Base-by-base conservation (phyloP, 2,113 vertebrate genomes). In the Abramis brama region DNA sequence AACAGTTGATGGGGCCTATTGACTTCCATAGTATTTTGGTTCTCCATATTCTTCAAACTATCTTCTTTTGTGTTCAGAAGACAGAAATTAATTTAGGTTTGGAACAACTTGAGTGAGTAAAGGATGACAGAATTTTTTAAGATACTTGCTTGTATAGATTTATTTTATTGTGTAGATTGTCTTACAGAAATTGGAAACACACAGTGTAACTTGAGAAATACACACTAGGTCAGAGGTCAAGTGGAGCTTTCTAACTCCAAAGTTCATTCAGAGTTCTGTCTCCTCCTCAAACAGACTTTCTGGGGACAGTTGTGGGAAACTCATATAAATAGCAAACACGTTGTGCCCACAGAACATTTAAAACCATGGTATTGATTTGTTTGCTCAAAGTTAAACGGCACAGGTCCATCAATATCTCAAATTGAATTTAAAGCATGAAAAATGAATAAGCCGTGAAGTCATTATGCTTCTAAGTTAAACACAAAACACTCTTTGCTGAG, bases 341-440 rank as follows among this genome's bases (percentile, higher is more conserved):
- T 62, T 74, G 71, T 74, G 39, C n/a, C 52, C 57, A 2, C 75
- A 80, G 30, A 66, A 5, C 81, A 86, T 17, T 76, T 33, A 59
- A 64, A 59, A 68, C 27, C 25, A 10, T 68, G 50, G 43, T 75
- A 70, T 76, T 76, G 59, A 86, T 79, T 78, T 84, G 74, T 84
- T 59, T 79, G 21, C 43, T 60, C 30, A 25, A 60, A 33, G 13
- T 71, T 66, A 70, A 75, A 50, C 60, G 43, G 50, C 55, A 13
- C 75, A 68, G 12, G 25, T 30, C 73, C 68, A 80, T 88, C 80
- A 62, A 80, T 88, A 86, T 86, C 55, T 79, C 45, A 68, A 88
- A 88, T 75, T 66, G 66, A 86, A 84, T 88, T 86, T 52, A 76
- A 71, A 84, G 39, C 17, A 47, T 4, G n/a, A 25, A 70, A 70